A percentile compares a stretch with the other conserved stretches of the same genome.
Conservation (phyloP, 1,140 invertebrate genomes). For the Rhagoletis zephyria region DNA sequence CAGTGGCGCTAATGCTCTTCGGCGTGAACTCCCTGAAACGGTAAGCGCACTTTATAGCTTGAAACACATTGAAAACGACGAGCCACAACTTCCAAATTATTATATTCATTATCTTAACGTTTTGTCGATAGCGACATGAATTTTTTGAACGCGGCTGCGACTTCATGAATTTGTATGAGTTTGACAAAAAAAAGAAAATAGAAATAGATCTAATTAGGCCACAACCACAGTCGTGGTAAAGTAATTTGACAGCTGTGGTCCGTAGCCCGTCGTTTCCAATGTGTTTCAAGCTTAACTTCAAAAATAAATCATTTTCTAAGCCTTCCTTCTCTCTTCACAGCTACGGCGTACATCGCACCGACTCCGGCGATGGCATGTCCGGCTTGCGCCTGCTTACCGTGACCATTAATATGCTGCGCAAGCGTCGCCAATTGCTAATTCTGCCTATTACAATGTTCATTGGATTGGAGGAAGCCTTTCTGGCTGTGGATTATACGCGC, state of each 20-base stretch:
- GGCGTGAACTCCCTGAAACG: conserved; percentile 87
- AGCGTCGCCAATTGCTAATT: conserved; percentile 86
- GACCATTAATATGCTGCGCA: conserved; percentile 83
- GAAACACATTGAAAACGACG: too few species aligned
- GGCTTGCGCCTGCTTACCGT: conserved; percentile 83
- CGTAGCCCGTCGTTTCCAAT: too few species aligned
- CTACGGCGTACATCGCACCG: conserved; percentile 67
- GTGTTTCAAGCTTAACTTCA: not conserved
- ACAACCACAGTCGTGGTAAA: too few species aligned
- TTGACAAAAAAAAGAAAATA: not conserved
- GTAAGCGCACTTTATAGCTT: conserved; percentile 72
- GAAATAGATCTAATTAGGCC: too few species aligned
- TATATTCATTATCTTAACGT: too few species aligned
- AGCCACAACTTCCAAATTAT: too few species aligned
- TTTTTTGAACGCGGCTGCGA: too few species aligned
- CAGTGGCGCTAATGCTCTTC: conserved; percentile 83
- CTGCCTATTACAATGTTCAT: conserved; percentile 95
- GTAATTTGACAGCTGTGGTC: too few species aligned
- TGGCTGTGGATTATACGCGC: conserved; percentile 90
- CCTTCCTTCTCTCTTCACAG: conserved; percentile 55
- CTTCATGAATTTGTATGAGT: too few species aligned
- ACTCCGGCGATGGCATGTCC: conserved; percentile 68
- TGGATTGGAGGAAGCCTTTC: conserved; percentile 93
- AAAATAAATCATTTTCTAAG: not conserved
- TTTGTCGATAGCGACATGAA: too few species aligned